A percentile compares a stretch with the other conserved stretches of the same genome.
phyloP scores from a whole-genome alignment of 2,113 vertebrate genomes.

The Leptobrachium ailaonicum region DNA sequence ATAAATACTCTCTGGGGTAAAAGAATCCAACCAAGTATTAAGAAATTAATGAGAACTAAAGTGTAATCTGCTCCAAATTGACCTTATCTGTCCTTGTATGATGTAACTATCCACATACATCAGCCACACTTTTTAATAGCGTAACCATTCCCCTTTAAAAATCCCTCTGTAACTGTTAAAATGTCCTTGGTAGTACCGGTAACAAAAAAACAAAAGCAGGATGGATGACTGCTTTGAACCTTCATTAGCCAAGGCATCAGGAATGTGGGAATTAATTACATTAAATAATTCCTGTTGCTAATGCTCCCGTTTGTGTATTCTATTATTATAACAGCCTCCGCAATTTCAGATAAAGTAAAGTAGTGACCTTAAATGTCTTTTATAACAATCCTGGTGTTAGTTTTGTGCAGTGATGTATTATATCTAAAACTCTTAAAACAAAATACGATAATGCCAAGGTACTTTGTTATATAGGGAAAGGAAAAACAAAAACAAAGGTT shows the following conservation, averaged over 20 bases:
- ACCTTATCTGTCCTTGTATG: too few relatives aligned
- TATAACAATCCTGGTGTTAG: neutral
- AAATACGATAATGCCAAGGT: too few relatives aligned
- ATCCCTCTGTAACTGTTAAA: conserved; percentile 11
- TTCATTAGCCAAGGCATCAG: conserved; percentile 27
- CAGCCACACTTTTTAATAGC: neutral
- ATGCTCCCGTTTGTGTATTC: conserved; percentile 33
- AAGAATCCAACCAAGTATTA: too few relatives aligned
- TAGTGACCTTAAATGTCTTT: conserved; percentile 26
- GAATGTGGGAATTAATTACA: conserved; percentile 42
- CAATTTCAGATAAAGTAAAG: neutral
- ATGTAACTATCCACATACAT: too few relatives aligned
- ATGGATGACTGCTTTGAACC: conserved; percentile 40
- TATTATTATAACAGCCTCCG: conserved; percentile 28
- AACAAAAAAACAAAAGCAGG: conserved; percentile 41
- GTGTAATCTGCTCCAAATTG: too few relatives aligned
- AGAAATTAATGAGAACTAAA: too few relatives aligned
- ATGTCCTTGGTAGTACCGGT: conserved; percentile 33
- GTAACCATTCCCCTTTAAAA: too few relatives aligned
- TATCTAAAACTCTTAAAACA: neutral
- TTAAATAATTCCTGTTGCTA: conserved; percentile 39
- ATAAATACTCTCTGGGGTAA: too few relatives aligned
- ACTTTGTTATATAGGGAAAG: too few relatives aligned
- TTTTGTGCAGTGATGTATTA: neutral
- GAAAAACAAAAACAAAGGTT: too few relatives aligned